A percentile compares a stretch with the other conserved stretches of the same genome.
Conservation (phyloP, 2,113 vertebrate species). For the Prietella phreatophila region DNA sequence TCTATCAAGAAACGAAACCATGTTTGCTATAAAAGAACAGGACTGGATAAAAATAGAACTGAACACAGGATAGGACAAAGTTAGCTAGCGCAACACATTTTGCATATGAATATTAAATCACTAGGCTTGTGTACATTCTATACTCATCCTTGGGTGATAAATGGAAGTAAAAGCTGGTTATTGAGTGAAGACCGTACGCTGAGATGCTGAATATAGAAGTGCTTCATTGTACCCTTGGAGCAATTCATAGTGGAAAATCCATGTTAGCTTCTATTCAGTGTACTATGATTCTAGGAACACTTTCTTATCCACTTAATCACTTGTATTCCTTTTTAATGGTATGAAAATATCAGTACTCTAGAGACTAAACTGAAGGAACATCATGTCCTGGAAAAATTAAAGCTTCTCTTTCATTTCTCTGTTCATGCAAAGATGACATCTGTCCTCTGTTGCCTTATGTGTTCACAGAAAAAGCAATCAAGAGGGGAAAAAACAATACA, state of each 20-base stretch:
- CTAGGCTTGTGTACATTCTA: conserved; percentile 56
- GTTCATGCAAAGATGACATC: background rate
- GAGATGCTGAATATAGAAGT: conserved; percentile 21
- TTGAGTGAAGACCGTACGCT: conserved; percentile 16
- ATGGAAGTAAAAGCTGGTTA: conserved; percentile 7
- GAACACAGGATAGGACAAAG: conserved; percentile 41
- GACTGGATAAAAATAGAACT: conserved; percentile 47
- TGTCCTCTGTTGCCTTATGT: background rate
- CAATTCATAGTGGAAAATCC: conserved; percentile 37
- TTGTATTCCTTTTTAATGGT: conserved; percentile 11
- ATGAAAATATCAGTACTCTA: conserved; percentile 44
- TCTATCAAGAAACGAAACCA: conserved; percentile 58
- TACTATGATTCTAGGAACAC: background rate
- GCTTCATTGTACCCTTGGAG: conserved; percentile 28
- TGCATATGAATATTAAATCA: conserved; percentile 61
- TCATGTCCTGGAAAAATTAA: conserved; percentile 2
- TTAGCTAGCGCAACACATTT: conserved; percentile 52
- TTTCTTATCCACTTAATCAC: background rate
- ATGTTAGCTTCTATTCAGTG: background rate
- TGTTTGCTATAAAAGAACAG: conserved; percentile 46
- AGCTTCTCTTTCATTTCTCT: conserved; percentile 10
- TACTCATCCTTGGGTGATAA: conserved; percentile 28
- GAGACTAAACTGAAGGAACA: background rate
- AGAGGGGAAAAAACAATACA: conserved; percentile 4
- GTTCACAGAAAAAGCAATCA: background rate